Conservation (phyloP, 2,888 invertebrate genomes). For the Tinea trinotella region DNA sequence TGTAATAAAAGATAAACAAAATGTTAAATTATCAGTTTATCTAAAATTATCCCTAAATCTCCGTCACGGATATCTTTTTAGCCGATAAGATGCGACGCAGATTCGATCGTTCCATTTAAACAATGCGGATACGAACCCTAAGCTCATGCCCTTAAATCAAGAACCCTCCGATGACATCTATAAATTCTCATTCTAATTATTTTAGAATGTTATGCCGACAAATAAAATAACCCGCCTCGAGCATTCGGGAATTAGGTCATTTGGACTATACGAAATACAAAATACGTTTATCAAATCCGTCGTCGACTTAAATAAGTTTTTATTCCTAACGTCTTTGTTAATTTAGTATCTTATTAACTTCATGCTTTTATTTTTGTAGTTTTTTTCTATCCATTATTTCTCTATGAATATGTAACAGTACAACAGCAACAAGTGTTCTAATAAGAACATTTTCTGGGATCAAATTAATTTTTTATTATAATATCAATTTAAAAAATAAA, state of each 20-base stretch:
- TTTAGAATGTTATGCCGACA: slow-evolving; percentile 52
- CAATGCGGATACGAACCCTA: slow-evolving; percentile 37
- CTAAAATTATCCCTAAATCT: neutral
- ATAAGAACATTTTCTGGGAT: neutral
- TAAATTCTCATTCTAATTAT: slow-evolving; percentile 65
- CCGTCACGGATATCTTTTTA: neutral
- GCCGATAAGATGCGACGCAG: slow-evolving; percentile 23
- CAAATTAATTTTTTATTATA: slow-evolving; percentile 33
- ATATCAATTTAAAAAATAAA: slow-evolving; percentile 33
- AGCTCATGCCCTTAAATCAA: slow-evolving; percentile 43
- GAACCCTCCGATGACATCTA: slow-evolving; percentile 49
- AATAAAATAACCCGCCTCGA: slow-evolving; percentile 51
- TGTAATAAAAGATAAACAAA: neutral
- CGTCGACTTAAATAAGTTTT: slow-evolving; percentile 31
- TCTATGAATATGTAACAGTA: neutral
- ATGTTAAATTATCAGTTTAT: neutral
- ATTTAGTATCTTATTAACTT: neutral
- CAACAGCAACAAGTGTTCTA: neutral
- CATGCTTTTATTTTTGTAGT: neutral
- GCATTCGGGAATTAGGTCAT: slow-evolving; percentile 48
- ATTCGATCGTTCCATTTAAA: slow-evolving; percentile 36
- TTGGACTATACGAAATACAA: slow-evolving; percentile 45
- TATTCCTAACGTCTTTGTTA: slow-evolving; percentile 10
- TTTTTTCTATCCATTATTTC: neutral
- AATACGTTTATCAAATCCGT: slow-evolving; percentile 44